These are phyloP conservation scores for Dermatophagoides farinae DNA, from an alignment of 1,140 invertebrate genomes.

Conservation along the genomic window DNA sequence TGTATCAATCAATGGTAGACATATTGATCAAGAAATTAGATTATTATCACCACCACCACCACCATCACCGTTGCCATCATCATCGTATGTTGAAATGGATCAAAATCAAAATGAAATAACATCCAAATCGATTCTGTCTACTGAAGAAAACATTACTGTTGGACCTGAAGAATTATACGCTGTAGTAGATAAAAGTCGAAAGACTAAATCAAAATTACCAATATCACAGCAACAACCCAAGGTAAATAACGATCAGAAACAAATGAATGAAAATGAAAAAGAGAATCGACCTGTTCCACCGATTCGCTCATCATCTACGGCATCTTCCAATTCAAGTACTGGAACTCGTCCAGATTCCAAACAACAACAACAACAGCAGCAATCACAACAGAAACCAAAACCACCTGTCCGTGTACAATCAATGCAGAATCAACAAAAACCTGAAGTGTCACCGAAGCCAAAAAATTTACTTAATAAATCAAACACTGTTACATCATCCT, in stretches of 20 bases:
- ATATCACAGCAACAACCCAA: neutral
- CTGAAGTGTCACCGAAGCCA: constrained; percentile 1
- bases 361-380: neutral
- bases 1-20: neutral
- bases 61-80: neutral
- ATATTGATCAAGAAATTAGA: neutral
- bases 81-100: neutral
- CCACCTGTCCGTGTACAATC: neutral
- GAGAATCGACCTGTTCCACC: neutral
- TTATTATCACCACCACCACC: neutral
- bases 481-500: no score
- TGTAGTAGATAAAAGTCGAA: constrained; percentile 1
- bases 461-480: neutral
- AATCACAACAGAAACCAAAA: neutral
- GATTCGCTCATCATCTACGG: neutral
- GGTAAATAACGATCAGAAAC: neutral
- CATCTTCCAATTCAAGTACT: neutral
- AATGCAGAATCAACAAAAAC: neutral
- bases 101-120: neutral
- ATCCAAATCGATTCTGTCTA: neutral
- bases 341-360: neutral
- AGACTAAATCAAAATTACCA: neutral
- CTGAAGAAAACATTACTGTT: no score
- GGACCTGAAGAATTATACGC: neutral
- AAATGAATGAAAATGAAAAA: neutral